Evolutionary conservation across 2,113 vertebrate genomes (phyloP), one percentile per base, ranked within the genome.

Genomic region (Pomatostomus ruficeps): DNA sequence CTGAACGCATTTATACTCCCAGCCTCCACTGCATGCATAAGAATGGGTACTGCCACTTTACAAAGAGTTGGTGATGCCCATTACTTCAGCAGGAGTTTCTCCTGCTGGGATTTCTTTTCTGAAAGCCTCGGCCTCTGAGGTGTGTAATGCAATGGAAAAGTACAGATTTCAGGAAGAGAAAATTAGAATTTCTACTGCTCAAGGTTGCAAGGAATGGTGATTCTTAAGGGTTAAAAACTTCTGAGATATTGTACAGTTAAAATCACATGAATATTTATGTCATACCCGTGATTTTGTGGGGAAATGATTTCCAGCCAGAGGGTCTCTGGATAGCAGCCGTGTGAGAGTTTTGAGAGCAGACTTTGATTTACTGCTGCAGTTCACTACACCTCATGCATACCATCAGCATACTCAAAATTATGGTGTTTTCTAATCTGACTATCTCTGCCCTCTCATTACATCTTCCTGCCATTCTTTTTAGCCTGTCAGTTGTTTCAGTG

Each of bases 251-350:
- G 0, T 31, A 29, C 20, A 28, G 54, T 61, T 88, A 88, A 79
- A 91, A 68, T 94, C 31, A 52, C 20, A 31, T 38, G 5, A 85
- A 54, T 54, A 61, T 79, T 85, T 81, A 61, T 96, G 62, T 75
- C 75, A 57, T 58, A 40, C 9, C 40, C 20, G 6, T 61, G 63
- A 51, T 87, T 91, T 89, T 89, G 67, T 62, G 46, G 63, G 55
- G 85, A 83, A 42, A 62, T 70, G 71, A 85, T 91, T 94, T 93
- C 49, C 33, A 94, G 38, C 20, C 81, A 93, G 70, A 51, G 22
- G 11, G 5, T 91, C 57, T 88, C 88, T 85, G 78, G 18, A 8
- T 70, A 76, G 81, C 16, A 52, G 63, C 38, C 38, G 1, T 23
- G 15, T 42, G 35, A 65, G 59, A 58, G 17, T 76, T 91, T 73